Conservation (phyloP, 2,113 vertebrate species). For the Camelus dromedarius region DNA sequence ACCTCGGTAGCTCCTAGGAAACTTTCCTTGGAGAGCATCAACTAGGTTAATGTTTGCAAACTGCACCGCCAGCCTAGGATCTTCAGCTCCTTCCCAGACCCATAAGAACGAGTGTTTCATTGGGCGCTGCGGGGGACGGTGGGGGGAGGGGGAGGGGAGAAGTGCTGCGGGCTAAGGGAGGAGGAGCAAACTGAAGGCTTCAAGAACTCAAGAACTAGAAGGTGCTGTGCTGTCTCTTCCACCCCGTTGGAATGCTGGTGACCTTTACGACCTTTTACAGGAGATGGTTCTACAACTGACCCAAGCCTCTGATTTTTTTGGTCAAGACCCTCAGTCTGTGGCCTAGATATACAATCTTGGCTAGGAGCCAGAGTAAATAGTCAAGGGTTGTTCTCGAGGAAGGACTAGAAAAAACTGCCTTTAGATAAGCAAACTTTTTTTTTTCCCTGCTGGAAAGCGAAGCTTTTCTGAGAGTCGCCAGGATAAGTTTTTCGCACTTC, state of each 20-base stretch:
- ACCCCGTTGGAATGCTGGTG: background rate
- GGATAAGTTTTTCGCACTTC: background rate
- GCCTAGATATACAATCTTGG: background rate
- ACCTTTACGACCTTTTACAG: slow-evolving; percentile 37
- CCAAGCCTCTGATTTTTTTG: slow-evolving; percentile 31
- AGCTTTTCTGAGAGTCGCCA: background rate
- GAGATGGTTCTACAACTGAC: slow-evolving; percentile 14
- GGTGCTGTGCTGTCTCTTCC: background rate
- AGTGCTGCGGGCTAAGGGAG: background rate
- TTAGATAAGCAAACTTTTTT: background rate
- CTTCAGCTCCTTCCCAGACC: background rate
- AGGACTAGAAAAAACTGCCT: background rate
- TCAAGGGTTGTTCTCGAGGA: slow-evolving; percentile 1
- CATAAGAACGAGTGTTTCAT: background rate
- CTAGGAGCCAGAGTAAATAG: background rate
- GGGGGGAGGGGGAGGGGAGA: fast-evolving
- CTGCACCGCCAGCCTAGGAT: background rate
- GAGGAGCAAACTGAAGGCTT: background rate
- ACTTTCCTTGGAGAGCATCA: background rate
- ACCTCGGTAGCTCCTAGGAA: background rate
- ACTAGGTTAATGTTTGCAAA: background rate
- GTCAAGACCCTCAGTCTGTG: background rate
- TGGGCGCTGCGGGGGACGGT: background rate
- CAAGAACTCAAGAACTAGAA: background rate
- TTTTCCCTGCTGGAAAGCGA: background rate